Base-by-base conservation (phyloP, 2,113 vertebrate genomes). In the Pheucticus melanocephalus region DNA sequence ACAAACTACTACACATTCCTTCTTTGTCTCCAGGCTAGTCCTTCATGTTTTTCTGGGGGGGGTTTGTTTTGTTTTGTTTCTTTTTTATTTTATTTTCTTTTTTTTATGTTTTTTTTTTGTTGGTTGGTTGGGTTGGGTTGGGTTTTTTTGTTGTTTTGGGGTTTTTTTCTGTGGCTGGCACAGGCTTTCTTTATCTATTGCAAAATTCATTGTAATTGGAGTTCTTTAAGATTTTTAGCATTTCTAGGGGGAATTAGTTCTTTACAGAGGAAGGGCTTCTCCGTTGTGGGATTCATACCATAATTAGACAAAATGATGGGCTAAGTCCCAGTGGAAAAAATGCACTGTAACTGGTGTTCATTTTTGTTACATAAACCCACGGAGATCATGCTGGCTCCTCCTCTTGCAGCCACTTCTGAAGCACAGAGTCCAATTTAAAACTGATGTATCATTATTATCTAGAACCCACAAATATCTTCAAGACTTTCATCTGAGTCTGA, bases 221-320 rank as follows among this genome's bases (percentile, higher is more conserved):
- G 64, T 94, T 93, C 71, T 92, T 94, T 39, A 83, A 87, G 87
- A 80, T 81, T 93, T 95, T 94, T 80, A 76, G 78, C 59, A 91
- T 96, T 97, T 94, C 95, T 96, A 64, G 16, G 73, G 91, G 92
- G 92, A 97, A 93, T 96, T 95, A 69, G 17, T 94, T 95, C 79
- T 96, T 96, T 94, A 89, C 51, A 96, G 82, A 91, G 85, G 59
- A 88, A 65, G 73, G 25, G n/a, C 10, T 96, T 97, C 77, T 96
- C 84, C 90, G 94, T 37, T 95, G 93, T 92, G 86, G 73, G 60
- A 96, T 95, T 96, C 89, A 75, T 45, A 82, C 79, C 85, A 93
- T 95, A 98, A 98, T 97, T 97, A 97, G 96, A 97, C 96, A 97
- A 96, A 98, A 96, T 75, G 82, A 95, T 97, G 51, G 47, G 79